Evolutionary conservation across 30 jellyfish, hydroid and myxozoan genomes (phyloP).

Genomic region (Calvadosia cruxmelitensis): DNA sequence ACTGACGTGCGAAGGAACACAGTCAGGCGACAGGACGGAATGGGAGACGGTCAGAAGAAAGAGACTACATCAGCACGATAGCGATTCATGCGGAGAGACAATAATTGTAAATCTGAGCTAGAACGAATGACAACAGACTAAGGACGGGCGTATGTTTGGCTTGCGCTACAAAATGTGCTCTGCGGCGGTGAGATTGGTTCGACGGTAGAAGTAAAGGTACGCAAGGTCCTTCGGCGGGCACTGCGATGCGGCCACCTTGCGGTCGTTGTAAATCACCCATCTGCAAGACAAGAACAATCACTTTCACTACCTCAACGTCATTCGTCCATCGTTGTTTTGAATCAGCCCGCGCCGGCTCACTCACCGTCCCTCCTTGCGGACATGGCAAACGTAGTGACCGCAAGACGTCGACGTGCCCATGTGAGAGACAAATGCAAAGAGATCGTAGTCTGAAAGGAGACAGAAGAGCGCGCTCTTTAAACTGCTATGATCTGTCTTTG

Average conservation of each 20-base stretch:
- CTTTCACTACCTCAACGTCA: background rate
- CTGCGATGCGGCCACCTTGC: conserved; percentile 94
- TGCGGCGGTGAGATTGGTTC: no score
- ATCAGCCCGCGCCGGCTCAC: background rate
- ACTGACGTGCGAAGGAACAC: no score
- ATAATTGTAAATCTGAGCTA: no score
- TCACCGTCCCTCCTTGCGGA: conserved; percentile 72
- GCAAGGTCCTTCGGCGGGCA: conserved; percentile 91
- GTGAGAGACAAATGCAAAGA: conserved; percentile 90
- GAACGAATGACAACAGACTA: no score
- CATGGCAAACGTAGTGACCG: conserved; percentile 99
- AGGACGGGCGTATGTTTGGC: no score
- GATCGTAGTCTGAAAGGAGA: conserved; percentile 51
- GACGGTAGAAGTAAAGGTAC: conserved; percentile 77
- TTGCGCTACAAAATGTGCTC: no score
- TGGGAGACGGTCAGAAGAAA: no score
- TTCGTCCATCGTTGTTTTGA: no score
- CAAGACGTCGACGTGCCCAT: conserved; percentile 98
- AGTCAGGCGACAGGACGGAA: no score
- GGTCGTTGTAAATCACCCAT: conserved; percentile 94
- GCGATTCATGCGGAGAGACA: no score
- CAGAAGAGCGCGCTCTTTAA: background rate
- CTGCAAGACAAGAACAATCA: conserved; percentile 9
- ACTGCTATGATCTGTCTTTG: background rate
- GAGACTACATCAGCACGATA: no score